Evolutionary conservation across 2,888 invertebrate genomes (phyloP).

Genomic region (Eristalinus sepulchralis): DNA sequence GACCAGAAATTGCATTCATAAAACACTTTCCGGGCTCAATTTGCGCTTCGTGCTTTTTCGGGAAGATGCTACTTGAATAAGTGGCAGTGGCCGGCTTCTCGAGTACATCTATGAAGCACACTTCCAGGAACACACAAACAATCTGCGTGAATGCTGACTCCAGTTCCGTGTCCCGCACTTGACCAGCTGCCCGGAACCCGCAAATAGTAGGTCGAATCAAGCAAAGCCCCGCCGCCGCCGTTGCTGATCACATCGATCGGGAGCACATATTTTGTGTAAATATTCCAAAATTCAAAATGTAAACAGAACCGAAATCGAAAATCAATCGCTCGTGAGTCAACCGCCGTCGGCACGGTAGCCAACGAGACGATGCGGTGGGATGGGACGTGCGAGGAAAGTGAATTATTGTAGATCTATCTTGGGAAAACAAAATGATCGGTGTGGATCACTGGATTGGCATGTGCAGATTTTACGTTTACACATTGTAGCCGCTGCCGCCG

Average conservation of each 20-base stretch:
- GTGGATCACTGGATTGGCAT: constrained; percentile 33
- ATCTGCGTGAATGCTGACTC: neutral
- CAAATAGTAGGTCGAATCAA: constrained; percentile 15
- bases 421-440: neutral
- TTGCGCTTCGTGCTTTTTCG: constrained; percentile 37
- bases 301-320: constrained; percentile 59
- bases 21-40: constrained; percentile 63
- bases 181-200: constrained; percentile 19
- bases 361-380: constrained; percentile 3
- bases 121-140: neutral
- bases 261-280: constrained; percentile 56
- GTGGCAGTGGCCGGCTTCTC: neutral
- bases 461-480: constrained; percentile 28
- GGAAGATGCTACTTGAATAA: neutral
- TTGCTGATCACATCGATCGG: constrained; percentile 45
- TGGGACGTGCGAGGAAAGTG: constrained; percentile 38
- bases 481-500: neutral
- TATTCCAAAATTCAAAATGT: constrained; percentile 58
- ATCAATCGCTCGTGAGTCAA: constrained; percentile 66
- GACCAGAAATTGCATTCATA: constrained; percentile 67
- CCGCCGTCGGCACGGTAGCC: neutral
- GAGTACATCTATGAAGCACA: neutral
- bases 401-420: constrained; percentile 36
- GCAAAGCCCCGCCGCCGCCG: neutral
- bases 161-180: constrained; percentile 1